phyloP scores from a whole-genome alignment of 2,888 invertebrate genomes.

The Caenorhabditis panamensis region DNA sequence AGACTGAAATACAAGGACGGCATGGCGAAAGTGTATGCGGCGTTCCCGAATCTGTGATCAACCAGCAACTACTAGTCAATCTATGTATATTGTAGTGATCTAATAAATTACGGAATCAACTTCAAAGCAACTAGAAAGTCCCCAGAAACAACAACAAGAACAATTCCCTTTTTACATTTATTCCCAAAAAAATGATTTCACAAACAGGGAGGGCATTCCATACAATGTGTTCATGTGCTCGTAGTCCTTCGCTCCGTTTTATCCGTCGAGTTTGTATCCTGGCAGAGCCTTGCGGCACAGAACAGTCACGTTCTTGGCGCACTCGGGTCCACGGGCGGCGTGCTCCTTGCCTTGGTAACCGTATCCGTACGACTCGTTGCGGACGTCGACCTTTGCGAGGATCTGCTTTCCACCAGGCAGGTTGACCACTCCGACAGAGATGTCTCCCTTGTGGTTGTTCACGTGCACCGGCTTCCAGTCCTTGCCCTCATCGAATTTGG shows the following conservation, averaged over 20 bases:
- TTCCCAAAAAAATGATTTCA: too few species aligned
- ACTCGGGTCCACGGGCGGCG: conserved; percentile 43
- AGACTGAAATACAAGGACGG: conserved; percentile 74
- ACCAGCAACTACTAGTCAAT: background rate
- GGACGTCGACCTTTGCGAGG: conserved; percentile 73
- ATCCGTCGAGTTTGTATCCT: conserved; percentile 72
- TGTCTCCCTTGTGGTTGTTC: conserved; percentile 73
- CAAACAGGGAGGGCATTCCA: too few species aligned
- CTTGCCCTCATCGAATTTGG: conserved; percentile 69
- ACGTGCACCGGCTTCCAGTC: conserved; percentile 73
- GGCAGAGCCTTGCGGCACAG: conserved; percentile 72
- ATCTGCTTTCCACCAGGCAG: conserved; percentile 72
- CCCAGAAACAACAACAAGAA: too few species aligned
- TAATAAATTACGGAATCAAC: background rate
- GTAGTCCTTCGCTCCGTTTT: background rate
- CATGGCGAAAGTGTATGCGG: conserved; percentile 72
- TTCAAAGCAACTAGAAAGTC: too few species aligned
- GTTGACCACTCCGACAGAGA: conserved; percentile 72
- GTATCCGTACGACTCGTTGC: conserved; percentile 70
- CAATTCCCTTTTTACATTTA: too few species aligned
- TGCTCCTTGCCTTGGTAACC: conserved; percentile 71
- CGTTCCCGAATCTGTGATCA: conserved; percentile 57
- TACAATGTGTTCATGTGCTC: too few species aligned
- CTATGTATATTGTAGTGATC: conserved; percentile 33
- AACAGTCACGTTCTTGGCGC: conserved; percentile 64